Evolutionary conservation across 2,797 vertebrate species (phyloP), one percentile per base, ranked within the genome.

Genomic region (Sardinella longiceps): DNA sequence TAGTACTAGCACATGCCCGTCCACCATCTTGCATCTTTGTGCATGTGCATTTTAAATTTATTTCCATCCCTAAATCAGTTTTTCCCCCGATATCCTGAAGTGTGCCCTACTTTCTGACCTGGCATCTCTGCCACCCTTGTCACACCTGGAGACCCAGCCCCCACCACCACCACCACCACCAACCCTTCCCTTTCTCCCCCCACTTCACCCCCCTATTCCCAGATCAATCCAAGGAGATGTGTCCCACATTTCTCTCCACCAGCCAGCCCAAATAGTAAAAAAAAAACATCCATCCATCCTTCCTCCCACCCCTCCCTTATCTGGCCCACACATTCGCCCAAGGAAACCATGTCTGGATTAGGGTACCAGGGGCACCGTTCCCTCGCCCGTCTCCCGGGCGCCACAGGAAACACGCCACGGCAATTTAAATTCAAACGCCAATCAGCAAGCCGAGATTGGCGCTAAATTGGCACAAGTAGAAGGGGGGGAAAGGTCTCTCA

Each of bases 191-290:
- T 1, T 25, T 2, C 66, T 2, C 23, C 56, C n/a, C 7, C 23
- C 23, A 60, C 56, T 10, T 33, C 66, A 74, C 33, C 3, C 89
- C 88, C 86, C 81, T 74, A 39, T 39, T 74, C 87, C 87, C 90
- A 90, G 90, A 91, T 92, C 90, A 89, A 89, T 90, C 90, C 89
- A 85, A 83, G 74, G 90, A 92, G 90, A 90, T 90, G 88, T 91
- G 91, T 82, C 88, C 92, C 91, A 92, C 87, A 91, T 92, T 91
- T 88, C 70, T 82, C 86, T 82, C 60, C 70, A 87, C 87, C 87
- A 86, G 85, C 66, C 84, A 63, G 81, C 86, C 80, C 56, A 12
- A 33, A 85, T 70, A 86, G 82, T 45, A 80, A 77, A 50, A 50
- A 66, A 77, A 83, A 81, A 87, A 83, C 83, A 80, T 48, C 77